A percentile compares a stretch with the other conserved stretches of the same genome.
These are phyloP conservation scores for Pygoscelis antarcticus DNA, from an alignment of 2,113 vertebrate species.

Conservation along the genomic window DNA sequence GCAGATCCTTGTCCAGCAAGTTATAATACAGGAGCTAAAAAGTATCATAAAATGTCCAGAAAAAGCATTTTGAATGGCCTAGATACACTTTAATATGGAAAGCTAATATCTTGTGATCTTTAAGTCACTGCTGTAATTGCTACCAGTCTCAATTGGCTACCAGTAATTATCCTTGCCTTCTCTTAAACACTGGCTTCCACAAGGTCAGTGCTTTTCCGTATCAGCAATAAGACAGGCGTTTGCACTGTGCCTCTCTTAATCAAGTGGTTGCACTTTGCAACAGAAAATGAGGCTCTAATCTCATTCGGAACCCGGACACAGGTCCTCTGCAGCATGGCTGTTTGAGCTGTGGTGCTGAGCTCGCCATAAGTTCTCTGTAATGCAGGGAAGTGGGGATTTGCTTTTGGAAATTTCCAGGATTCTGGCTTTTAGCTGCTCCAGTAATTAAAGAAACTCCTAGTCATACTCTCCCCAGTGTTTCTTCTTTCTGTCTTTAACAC, in stretches of 20 bases:
- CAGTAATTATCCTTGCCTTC: neutral
- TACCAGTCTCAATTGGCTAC: neutral
- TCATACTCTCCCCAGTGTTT: accelerated
- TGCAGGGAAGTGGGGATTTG: neutral
- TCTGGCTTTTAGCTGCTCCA: neutral
- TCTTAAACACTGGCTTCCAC: neutral
- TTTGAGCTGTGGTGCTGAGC: accelerated
- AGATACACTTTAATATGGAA: accelerated
- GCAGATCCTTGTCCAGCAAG: no score
- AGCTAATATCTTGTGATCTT: neutral
- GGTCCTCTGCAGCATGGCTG: accelerated
- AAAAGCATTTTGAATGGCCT: neutral
- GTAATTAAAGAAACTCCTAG: accelerated
- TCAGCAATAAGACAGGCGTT: neutral
- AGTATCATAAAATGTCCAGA: accelerated
- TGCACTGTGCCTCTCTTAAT: neutral
- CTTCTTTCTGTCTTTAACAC: neutral
- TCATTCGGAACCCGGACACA: accelerated
- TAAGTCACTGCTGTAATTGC: neutral
- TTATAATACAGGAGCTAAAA: accelerated
- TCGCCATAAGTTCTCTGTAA: accelerated
- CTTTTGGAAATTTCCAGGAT: neutral
- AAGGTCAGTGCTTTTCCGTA: neutral
- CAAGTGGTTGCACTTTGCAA: no score
- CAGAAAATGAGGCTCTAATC: accelerated